Evolutionary conservation across 2,888 invertebrate genomes (phyloP).

Genomic region (Callyntrura sp.): DNA sequence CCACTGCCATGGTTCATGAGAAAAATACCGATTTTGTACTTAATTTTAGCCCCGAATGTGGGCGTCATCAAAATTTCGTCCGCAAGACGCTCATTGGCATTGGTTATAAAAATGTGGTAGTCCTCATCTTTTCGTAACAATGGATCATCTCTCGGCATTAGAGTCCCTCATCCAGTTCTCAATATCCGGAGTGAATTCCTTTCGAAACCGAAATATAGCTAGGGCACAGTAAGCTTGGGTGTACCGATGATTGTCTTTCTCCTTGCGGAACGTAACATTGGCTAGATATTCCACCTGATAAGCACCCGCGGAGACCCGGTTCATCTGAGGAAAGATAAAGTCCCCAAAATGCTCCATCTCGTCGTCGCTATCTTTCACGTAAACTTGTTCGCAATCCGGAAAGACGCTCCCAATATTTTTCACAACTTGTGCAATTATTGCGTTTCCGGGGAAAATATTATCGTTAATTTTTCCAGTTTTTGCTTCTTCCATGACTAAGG

Average conservation of each 20-base stretch:
- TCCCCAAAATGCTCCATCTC: too few species aligned
- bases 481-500: too few species aligned
- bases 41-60: slow-evolving; percentile 66
- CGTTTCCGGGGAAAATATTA: too few species aligned
- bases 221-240: slow-evolving; percentile 41
- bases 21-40: slow-evolving; percentile 57
- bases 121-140: slow-evolving; percentile 64
- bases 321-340: too few species aligned
- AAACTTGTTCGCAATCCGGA: too few species aligned
- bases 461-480: too few species aligned
- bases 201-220: slow-evolving; percentile 10
- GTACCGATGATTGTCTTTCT: slow-evolving; percentile 50
- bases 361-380: too few species aligned
- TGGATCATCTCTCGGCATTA: slow-evolving; percentile 60
- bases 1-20: not conserved
- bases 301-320: too few species aligned
- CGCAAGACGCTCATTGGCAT: not conserved
- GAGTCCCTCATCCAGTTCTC: slow-evolving; percentile 47
- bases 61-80: slow-evolving; percentile 43
- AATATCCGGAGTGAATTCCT: not conserved
- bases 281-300: too few species aligned
- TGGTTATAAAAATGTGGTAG: slow-evolving; percentile 64
- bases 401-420: too few species aligned
- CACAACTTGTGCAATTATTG: too few species aligned
- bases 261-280: too few species aligned